Evolutionary conservation across 2,888 invertebrate species (phyloP).

Genomic region (Spisula subtruncata): DNA sequence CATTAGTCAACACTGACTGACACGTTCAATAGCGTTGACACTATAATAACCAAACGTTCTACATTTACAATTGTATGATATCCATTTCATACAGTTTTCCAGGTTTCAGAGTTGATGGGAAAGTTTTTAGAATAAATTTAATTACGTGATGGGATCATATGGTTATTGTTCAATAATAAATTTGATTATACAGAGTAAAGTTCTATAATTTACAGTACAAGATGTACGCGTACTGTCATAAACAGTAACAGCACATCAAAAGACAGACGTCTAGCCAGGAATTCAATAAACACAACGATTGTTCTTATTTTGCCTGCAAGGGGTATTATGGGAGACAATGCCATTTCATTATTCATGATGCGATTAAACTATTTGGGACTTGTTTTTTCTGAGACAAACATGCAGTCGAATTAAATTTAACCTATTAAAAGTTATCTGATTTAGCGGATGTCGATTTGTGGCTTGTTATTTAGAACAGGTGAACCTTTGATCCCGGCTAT

Average conservation of each 20-base stretch:
- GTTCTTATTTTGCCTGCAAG: background rate
- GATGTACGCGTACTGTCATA: background rate
- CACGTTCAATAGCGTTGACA: too few relatives aligned
- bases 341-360: slow-evolving; percentile 3
- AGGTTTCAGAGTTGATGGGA: background rate
- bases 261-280: slow-evolving; percentile 2
- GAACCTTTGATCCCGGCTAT: too few relatives aligned
- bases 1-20: too few relatives aligned
- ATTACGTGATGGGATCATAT: background rate
- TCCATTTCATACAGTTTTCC: background rate
- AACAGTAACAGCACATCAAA: background rate
- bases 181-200: background rate
- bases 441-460: background rate
- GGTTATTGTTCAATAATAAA: background rate
- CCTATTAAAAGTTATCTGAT: background rate
- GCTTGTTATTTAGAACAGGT: too few relatives aligned
- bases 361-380: background rate
- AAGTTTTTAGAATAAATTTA: background rate
- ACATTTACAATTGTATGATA: too few relatives aligned
- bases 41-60: too few relatives aligned
- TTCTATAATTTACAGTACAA: background rate
- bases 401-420: background rate
- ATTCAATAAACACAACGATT: background rate
- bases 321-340: slow-evolving; percentile 1
- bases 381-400: background rate